Base-by-base conservation (phyloP, 2,113 vertebrate species). In the Eurypyga helias region DNA sequence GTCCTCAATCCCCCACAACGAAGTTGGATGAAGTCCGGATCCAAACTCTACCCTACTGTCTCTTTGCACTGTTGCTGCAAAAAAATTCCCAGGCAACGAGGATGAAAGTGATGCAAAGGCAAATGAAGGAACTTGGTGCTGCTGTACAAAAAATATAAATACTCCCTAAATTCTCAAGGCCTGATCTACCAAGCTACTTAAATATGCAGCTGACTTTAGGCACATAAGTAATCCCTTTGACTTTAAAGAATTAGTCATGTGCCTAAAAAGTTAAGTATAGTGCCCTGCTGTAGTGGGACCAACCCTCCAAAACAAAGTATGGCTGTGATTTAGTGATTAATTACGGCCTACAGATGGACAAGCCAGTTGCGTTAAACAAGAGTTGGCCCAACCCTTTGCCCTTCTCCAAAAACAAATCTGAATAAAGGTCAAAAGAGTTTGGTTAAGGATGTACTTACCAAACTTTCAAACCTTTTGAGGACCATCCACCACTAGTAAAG, bases 361-460 rank as follows among this genome's bases (percentile, higher is more conserved):
- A 97, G 94, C 83, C 81, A 79, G 86, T 97, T 96, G 95, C 87
- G 77, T 87, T 82, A 82, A 95, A 97, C 91, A 95, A 91, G 96
- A 95, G 91, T 52, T 85, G 83, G 80, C 77, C 83, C 94, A 97
- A 95, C 89, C 96, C 94, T 96, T 97, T 96, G 95, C 94, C 96
- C 96, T 96, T 77, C 92, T 94, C 83, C 95, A 1, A 96, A 92
- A 96, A 38, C 89, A 71, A 91, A 95, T 69, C 94, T 90, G 96
- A 97, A 97, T 89, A 96, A 96, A 95, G 97, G 96, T 97, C 97
- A 97, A 96, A 97, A 91, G 97, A 97, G 91, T 97, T 93, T 95
- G 92, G 96, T 85, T 94, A 95, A 97, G 92, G 95, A 92, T 92
- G 92, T 96, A 95, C 96, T 96, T 96, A 95, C 93, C 91, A 93